Conservation (phyloP, 2,888 invertebrate species). For the Phaedon cochleariae region DNA sequence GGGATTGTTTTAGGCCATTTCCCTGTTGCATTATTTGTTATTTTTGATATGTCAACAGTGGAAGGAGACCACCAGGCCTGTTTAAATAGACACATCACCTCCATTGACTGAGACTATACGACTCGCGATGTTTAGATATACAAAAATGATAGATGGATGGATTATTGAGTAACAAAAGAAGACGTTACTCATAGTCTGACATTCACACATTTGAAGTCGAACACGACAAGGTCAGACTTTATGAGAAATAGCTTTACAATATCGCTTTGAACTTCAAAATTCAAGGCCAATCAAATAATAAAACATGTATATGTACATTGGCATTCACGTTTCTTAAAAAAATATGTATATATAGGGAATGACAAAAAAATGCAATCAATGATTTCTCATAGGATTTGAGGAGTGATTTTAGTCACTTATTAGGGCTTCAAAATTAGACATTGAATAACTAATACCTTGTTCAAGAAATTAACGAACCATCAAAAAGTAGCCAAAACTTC, state of each 20-base stretch:
- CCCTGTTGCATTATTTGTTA: constrained; percentile 8
- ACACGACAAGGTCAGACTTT: background rate
- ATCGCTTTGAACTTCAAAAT: background rate
- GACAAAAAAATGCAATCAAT: too few relatives aligned
- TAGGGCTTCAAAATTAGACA: too few relatives aligned
- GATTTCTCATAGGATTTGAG: too few relatives aligned
- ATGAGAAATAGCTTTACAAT: background rate
- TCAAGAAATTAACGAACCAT: too few relatives aligned
- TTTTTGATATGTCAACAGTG: background rate
- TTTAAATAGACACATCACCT: constrained; percentile 1
- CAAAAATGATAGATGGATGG: background rate
- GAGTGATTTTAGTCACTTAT: too few relatives aligned
- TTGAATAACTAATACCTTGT: too few relatives aligned
- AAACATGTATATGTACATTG: too few relatives aligned
- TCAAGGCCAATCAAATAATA: too few relatives aligned
- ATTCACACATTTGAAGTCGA: background rate
- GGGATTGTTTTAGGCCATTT: constrained; percentile 29
- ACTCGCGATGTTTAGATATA: background rate
- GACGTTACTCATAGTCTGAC: background rate
- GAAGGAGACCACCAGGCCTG: background rate
- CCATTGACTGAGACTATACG: background rate
- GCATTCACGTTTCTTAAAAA: too few relatives aligned
- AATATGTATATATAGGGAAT: too few relatives aligned
- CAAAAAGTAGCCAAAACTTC: too few relatives aligned
- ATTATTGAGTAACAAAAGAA: background rate